Conservation (phyloP, 2,113 vertebrate genomes). For the Sminthopsis crassicaudata region DNA sequence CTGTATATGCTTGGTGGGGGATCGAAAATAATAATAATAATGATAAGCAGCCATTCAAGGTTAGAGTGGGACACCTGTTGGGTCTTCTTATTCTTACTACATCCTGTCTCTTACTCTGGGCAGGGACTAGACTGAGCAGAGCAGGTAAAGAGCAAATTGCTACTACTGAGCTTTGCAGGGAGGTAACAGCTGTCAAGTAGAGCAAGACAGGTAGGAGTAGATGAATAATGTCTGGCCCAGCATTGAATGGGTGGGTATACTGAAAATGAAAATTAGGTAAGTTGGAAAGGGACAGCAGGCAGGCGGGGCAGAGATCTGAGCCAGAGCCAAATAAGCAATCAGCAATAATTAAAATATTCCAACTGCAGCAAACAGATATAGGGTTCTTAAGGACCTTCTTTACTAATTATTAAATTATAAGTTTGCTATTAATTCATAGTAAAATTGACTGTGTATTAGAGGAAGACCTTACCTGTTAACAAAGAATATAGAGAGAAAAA, state of each 20-base stretch:
- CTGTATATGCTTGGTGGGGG: neutral
- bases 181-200: conserved; percentile 65
- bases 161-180: neutral
- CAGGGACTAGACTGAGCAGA: conserved; percentile 47
- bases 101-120: conserved; percentile 40
- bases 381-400: neutral
- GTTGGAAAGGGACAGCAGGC: conserved; percentile 28
- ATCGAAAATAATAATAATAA: neutral
- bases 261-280: conserved; percentile 37
- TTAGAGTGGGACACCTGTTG: neutral
- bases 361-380: neutral
- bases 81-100: conserved; percentile 51
- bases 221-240: conserved; percentile 13
- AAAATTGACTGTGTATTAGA: neutral
- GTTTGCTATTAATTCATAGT: neutral
- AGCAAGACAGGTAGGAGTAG: conserved; percentile 3
- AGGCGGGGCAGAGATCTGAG: neutral
- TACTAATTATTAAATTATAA: neutral
- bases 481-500: neutral
- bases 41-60: neutral
- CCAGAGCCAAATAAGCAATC: conserved; percentile 6
- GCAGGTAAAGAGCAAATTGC: conserved; percentile 58
- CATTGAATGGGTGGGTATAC: conserved; percentile 1
- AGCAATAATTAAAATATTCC: conserved; percentile 9
- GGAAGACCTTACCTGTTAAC: neutral